These are phyloP conservation scores for Morone chrysops DNA, from an alignment of 2,113 vertebrate genomes.

Conservation along the genomic window DNA sequence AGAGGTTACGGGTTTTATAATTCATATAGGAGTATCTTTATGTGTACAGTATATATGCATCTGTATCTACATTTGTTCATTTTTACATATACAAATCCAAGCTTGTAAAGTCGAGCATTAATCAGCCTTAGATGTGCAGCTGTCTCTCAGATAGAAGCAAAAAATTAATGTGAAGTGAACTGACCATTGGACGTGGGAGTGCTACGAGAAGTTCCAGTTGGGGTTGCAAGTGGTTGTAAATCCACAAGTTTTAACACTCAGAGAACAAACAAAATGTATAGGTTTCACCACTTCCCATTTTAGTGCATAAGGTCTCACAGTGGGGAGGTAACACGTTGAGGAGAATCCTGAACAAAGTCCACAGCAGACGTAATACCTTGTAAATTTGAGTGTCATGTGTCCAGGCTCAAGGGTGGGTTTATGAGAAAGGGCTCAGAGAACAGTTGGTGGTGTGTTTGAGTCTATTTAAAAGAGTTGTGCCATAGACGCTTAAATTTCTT, in stretches of 20 bases:
- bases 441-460: conserved; percentile 31
- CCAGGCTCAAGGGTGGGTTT: conserved; percentile 11
- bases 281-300: conserved; percentile 44
- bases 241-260: conserved; percentile 34
- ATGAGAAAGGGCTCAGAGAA: conserved; percentile 52
- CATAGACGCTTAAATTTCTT: conserved; percentile 44
- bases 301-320: conserved; percentile 73
- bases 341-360: conserved; percentile 60
- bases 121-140: conserved; percentile 49
- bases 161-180: conserved; percentile 23
- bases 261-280: conserved; percentile 28
- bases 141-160: conserved; percentile 43
- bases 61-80: conserved; percentile 81
- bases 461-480: conserved; percentile 67
- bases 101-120: conserved; percentile 50
- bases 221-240: conserved; percentile 27
- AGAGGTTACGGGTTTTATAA: conserved; percentile 54
- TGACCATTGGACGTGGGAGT: conserved; percentile 9
- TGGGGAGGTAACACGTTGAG: conserved; percentile 72
- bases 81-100: conserved; percentile 74
- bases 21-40: conserved; percentile 68
- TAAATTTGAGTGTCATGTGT: conserved; percentile 5
- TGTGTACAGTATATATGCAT: conserved; percentile 77
- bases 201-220: conserved; percentile 38
- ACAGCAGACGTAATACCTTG: conserved; percentile 33